Percentiles rank a stretch among this genome's conserved stretches.
Evolutionary conservation across 2,888 invertebrate species (phyloP).

Genomic region (Atrina japonica): DNA sequence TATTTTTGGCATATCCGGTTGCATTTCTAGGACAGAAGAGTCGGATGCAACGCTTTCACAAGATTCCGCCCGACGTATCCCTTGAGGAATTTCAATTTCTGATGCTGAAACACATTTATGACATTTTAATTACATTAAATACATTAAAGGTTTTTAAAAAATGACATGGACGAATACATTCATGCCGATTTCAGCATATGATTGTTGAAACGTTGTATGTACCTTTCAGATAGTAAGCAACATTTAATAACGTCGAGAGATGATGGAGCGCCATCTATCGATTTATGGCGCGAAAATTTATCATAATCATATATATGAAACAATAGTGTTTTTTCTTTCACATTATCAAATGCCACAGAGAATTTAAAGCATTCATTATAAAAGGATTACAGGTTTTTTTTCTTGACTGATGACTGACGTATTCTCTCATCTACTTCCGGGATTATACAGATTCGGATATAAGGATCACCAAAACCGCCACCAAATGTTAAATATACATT

Average conservation of each 20-base stretch:
- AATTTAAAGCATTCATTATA: slow-evolving; percentile 96
- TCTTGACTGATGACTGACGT: slow-evolving; percentile 91
- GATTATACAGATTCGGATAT: slow-evolving; percentile 89
- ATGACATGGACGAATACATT: not conserved
- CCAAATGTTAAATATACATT: too few species aligned
- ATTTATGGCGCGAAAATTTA: slow-evolving; percentile 92
- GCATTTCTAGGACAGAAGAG: slow-evolving; percentile 87
- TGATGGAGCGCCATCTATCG: too few species aligned
- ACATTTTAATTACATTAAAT: too few species aligned
- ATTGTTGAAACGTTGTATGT: too few species aligned
- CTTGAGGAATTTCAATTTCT: slow-evolving; percentile 73
- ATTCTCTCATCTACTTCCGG: slow-evolving; percentile 93
- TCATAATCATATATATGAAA: slow-evolving; percentile 86
- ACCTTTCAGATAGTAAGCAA: too few species aligned
- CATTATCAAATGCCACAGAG: slow-evolving; percentile 93
- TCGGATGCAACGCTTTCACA: slow-evolving; percentile 92
- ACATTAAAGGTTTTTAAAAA: not conserved
- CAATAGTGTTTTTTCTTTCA: slow-evolving; percentile 88
- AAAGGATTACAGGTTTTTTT: slow-evolving; percentile 92
- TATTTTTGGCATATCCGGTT: slow-evolving; percentile 86
- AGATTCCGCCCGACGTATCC: slow-evolving; percentile 86
- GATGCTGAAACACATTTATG: slow-evolving; percentile 69
- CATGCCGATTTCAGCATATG: not conserved
- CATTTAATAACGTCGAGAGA: too few species aligned
- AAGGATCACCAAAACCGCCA: slow-evolving; percentile 94